These are phyloP conservation scores for Astreopora myriophthalma DNA, from an alignment of 64 coral and sea anemone species.

Conservation along the genomic window DNA sequence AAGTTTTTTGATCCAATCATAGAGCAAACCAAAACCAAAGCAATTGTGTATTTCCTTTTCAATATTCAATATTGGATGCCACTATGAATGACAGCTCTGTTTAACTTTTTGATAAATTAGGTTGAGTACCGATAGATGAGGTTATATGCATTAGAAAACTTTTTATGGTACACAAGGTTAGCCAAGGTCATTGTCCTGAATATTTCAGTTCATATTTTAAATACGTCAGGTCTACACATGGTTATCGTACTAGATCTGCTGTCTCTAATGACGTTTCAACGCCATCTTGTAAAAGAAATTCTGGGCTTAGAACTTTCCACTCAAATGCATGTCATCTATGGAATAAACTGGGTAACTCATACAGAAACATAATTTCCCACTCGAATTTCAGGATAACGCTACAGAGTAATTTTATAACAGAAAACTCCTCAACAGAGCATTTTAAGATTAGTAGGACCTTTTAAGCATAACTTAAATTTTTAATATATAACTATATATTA, in stretches of 20 bases:
- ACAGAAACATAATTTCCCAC: constrained; percentile 18
- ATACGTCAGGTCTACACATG: constrained; percentile 42
- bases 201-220: constrained; percentile 18
- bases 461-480: not conserved
- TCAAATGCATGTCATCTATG: constrained; percentile 19
- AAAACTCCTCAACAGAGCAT: no score
- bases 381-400: not conserved
- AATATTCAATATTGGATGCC: constrained; percentile 5
- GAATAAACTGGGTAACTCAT: not conserved
- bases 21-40: no score
- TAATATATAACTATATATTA: no score
- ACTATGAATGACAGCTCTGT: not conserved
- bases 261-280: constrained; percentile 11
- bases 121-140: not conserved
- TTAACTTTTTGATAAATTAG: not conserved
- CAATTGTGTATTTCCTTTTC: no score
- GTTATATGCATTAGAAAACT: constrained; percentile 25
- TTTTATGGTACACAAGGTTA: not conserved
- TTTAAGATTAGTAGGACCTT: no score
- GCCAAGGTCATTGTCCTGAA: constrained; percentile 1
- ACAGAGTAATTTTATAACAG: no score
- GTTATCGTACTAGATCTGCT: constrained; percentile 34
- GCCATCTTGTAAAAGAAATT: constrained; percentile 60
- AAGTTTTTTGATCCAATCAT: no score
- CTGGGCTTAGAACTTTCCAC: constrained; percentile 29